Evolutionary conservation across 30 jellyfish, hydroid and myxozoan genomes (phyloP).

Genomic region (Catostylus mosaicus): DNA sequence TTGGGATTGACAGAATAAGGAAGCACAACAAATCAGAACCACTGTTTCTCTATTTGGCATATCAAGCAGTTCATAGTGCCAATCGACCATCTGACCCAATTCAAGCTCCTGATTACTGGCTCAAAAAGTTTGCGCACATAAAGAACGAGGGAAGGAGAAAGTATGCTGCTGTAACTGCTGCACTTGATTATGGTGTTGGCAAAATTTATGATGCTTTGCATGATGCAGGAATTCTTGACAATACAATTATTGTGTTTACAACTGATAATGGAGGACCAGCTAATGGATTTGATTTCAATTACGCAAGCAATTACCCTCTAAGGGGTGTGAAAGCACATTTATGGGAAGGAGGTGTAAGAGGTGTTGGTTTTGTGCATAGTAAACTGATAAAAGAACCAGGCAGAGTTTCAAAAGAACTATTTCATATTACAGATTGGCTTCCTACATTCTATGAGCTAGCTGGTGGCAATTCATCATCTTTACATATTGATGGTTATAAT

Average conservation of each 20-base stretch:
- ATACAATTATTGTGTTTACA: slow-evolving; percentile 84
- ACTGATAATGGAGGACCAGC: slow-evolving; percentile 99
- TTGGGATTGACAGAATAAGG: slow-evolving; percentile 59
- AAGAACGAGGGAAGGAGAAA: slow-evolving; percentile 80
- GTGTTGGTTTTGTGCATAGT: slow-evolving; percentile 84
- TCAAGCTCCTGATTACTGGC: slow-evolving; percentile 90
- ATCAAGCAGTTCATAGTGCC: slow-evolving; percentile 98
- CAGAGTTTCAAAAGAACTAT: slow-evolving; percentile 72
- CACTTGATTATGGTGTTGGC: slow-evolving; percentile 90
- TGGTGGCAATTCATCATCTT: slow-evolving; percentile 62
- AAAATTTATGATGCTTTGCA: slow-evolving; percentile 52
- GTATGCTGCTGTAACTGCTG: slow-evolving; percentile 94
- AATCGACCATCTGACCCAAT: slow-evolving; percentile 81
- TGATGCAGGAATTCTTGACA: slow-evolving; percentile 81
- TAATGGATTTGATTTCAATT: slow-evolving; percentile 90
- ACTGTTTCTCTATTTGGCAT: slow-evolving; percentile 86
- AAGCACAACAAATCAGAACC: slow-evolving; percentile 84
- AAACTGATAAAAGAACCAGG: slow-evolving; percentile 78
- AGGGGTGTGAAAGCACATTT: slow-evolving; percentile 91
- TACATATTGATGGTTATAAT: slow-evolving; percentile 72
- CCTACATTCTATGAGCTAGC: slow-evolving; percentile 86
- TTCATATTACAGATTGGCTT: slow-evolving; percentile 92
- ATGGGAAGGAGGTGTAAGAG: slow-evolving; percentile 99
- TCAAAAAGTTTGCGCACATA: slow-evolving; percentile 71
- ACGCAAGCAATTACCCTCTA: slow-evolving; percentile 88